Conservation (phyloP, 1,140 invertebrate species). For the Streblospio benedicti region DNA sequence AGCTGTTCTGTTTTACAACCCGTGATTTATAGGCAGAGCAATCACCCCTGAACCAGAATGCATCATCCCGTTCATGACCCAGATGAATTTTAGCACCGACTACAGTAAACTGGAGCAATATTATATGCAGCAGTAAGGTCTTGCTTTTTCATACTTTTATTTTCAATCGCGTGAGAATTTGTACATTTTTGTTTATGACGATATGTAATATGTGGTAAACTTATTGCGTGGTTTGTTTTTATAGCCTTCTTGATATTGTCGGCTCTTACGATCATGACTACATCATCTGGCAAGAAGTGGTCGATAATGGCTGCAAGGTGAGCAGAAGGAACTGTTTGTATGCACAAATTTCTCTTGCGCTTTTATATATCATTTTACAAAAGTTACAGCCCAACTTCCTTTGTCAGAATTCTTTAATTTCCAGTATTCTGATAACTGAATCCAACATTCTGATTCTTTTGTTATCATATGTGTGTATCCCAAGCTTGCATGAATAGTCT, state of each 20-base stretch:
- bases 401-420: no score
- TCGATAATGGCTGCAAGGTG: slow-evolving; percentile 62
- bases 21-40: slow-evolving; percentile 61
- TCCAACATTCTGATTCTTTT: no score
- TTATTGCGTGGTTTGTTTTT: slow-evolving; percentile 12
- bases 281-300: slow-evolving; percentile 88
- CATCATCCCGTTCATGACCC: slow-evolving; percentile 66
- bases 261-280: slow-evolving; percentile 46
- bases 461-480: no score
- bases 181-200: background rate
- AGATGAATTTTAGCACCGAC: slow-evolving; percentile 42
- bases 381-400: no score
- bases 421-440: no score
- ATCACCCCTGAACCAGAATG: no score
- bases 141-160: background rate
- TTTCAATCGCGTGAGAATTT: background rate
- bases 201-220: background rate
- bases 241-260: slow-evolving; percentile 50
- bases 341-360: background rate
- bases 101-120: slow-evolving; percentile 58
- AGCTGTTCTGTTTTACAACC: no score
- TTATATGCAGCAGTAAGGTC: slow-evolving; percentile 56
- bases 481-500: no score
- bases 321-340: background rate
- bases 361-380: no score